Evolutionary conservation across 2,113 vertebrate species (phyloP).

Genomic region (Tetrax tetrax): DNA sequence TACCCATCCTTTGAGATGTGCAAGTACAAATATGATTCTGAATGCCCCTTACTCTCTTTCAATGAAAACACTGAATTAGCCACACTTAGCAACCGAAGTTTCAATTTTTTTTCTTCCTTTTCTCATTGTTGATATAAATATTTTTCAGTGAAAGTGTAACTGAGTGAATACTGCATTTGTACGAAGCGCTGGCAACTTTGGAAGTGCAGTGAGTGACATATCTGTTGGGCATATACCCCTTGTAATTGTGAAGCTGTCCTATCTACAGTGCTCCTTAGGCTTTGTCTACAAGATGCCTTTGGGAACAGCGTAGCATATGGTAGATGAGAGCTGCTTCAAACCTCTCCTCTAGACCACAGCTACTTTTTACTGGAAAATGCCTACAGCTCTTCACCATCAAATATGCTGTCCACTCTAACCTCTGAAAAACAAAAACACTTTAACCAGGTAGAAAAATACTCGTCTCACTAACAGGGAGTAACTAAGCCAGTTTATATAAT

Average conservation of each 20-base stretch:
- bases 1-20: neutral
- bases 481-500: neutral
- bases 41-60: neutral
- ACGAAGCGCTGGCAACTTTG: neutral
- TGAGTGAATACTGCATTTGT: neutral
- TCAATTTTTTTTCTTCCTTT: neutral
- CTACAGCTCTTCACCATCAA: neutral
- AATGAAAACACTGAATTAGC: neutral
- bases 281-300: neutral
- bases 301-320: rapidly evolving
- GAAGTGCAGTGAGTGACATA: neutral
- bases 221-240: neutral
- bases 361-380: neutral
- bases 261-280: neutral
- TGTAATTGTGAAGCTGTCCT: neutral
- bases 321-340: neutral
- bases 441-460: neutral
- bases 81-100: neutral
- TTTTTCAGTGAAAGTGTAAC: neutral
- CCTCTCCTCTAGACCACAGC: neutral
- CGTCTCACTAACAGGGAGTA: neutral
- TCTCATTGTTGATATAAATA: neutral
- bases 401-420: neutral
- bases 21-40: neutral
- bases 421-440: neutral